Evolutionary conservation across 2,888 invertebrate genomes (phyloP).

Genomic region (Ectemnius continuus): DNA sequence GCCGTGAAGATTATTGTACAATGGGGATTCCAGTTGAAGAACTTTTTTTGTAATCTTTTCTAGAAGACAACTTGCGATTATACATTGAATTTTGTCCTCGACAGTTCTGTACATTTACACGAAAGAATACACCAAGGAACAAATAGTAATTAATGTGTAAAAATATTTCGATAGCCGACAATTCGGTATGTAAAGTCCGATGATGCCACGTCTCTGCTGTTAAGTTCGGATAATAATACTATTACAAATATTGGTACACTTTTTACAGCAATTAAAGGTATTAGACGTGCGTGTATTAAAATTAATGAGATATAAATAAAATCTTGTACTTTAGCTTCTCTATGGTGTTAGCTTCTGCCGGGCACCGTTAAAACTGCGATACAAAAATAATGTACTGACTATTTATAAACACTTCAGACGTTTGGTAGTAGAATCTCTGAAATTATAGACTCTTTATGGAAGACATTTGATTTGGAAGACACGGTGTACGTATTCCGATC

Average conservation of each 20-base stretch:
- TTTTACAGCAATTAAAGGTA: constrained; percentile 14
- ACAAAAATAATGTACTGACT: constrained; percentile 63
- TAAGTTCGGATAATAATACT: constrained; percentile 10
- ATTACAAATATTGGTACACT: constrained; percentile 13
- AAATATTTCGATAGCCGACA: too few relatives aligned
- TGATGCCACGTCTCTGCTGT: neutral
- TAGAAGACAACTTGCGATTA: constrained; percentile 37
- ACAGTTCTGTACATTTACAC: constrained; percentile 5
- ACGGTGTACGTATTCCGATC: constrained; percentile 8
- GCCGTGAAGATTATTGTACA: constrained; percentile 13
- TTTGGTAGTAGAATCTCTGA: constrained; percentile 43
- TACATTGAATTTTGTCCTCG: constrained; percentile 28
- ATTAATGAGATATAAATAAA: constrained; percentile 22
- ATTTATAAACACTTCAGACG: constrained; percentile 24
- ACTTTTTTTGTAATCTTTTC: constrained; percentile 29
- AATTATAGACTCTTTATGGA: constrained; percentile 56
- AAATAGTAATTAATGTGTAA: too few relatives aligned
- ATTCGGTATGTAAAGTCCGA: neutral
- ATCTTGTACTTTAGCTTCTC: constrained; percentile 27
- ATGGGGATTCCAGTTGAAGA: constrained; percentile 14
- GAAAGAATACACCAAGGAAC: constrained; percentile 8
- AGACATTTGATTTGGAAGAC: constrained; percentile 62
- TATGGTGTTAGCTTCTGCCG: constrained; percentile 7
- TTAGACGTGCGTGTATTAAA: constrained; percentile 9
- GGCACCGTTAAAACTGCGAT: constrained; percentile 46